Conservation (phyloP, 1,140 invertebrate species). For the Zophobas atratus region DNA sequence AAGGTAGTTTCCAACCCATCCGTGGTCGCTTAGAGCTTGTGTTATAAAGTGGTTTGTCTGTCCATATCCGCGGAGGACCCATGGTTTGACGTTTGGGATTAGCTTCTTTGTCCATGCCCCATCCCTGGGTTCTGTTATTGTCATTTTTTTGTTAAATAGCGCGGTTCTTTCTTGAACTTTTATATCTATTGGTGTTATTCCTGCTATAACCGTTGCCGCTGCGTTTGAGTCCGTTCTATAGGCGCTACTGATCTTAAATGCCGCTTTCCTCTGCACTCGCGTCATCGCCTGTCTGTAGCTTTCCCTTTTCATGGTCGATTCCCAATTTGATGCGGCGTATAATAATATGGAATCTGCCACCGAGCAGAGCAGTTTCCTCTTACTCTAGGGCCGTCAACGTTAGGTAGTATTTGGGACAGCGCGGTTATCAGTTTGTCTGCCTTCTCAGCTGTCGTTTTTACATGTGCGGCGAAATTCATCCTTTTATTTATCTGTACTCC, state of each 20-base stretch:
- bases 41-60: slow-evolving; percentile 55
- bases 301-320: slow-evolving; percentile 31
- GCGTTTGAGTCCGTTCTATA: slow-evolving; percentile 6
- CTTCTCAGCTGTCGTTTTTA: slow-evolving; percentile 46
- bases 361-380: slow-evolving; percentile 51
- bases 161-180: not conserved
- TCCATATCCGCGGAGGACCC: slow-evolving; percentile 52
- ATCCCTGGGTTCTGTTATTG: not conserved
- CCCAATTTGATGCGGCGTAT: slow-evolving; percentile 58
- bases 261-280: not conserved
- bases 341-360: slow-evolving; percentile 55
- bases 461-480: slow-evolving; percentile 52
- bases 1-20: slow-evolving; percentile 54
- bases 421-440: slow-evolving; percentile 25
- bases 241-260: not conserved
- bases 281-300: not conserved
- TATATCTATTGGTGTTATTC: slow-evolving; percentile 4
- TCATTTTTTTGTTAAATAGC: not conserved
- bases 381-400: slow-evolving; percentile 55
- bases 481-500: slow-evolving; percentile 54
- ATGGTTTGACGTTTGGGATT: slow-evolving; percentile 35
- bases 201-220: slow-evolving; percentile 1
- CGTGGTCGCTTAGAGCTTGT: slow-evolving; percentile 60
- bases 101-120: slow-evolving; percentile 42
- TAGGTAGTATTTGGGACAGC: slow-evolving; percentile 57